Percentiles rank a stretch among this genome's conserved stretches.
Evolutionary conservation across 2,888 invertebrate species (phyloP).

Genomic region (Brachyptera putata): DNA sequence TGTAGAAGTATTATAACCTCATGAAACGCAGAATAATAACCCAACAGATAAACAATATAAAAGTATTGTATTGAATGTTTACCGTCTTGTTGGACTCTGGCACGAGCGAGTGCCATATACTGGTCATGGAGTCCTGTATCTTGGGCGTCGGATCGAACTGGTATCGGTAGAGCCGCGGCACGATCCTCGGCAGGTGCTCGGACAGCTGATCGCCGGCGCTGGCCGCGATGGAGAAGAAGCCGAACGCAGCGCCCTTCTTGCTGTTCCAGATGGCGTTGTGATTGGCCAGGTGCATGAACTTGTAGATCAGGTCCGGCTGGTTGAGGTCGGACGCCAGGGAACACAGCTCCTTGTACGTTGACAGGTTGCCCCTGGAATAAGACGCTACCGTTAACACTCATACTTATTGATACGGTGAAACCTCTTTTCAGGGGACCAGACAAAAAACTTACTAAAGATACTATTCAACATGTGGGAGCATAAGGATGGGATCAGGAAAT

Average conservation of each 20-base stretch:
- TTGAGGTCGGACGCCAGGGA: conserved; percentile 90
- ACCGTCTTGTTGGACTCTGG: conserved; percentile 80
- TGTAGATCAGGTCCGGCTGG: conserved; percentile 91
- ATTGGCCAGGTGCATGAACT: conserved; percentile 93
- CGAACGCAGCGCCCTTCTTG: conserved; percentile 88
- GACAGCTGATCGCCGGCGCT: conserved; percentile 80
- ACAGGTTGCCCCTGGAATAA: conserved; percentile 69
- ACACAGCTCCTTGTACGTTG: conserved; percentile 93
- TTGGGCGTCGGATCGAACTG: conserved; percentile 91
- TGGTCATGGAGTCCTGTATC: conserved; percentile 88
- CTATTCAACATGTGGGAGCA: no score
- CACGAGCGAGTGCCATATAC: conserved; percentile 90
- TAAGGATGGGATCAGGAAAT: no score
- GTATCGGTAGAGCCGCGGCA: conserved; percentile 59
- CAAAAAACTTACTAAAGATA: no score
- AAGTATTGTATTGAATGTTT: no score
- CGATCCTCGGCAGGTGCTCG: conserved; percentile 74
- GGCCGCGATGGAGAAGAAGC: conserved; percentile 80
- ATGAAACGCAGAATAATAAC: no score
- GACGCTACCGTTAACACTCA: no score
- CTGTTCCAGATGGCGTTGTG: conserved; percentile 94
- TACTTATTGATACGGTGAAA: no score
- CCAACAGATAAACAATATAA: no score
- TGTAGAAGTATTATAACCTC: no score
- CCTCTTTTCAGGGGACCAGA: no score